Conservation (phyloP, 2,113 vertebrate species). For the Carlito syrichta region DNA sequence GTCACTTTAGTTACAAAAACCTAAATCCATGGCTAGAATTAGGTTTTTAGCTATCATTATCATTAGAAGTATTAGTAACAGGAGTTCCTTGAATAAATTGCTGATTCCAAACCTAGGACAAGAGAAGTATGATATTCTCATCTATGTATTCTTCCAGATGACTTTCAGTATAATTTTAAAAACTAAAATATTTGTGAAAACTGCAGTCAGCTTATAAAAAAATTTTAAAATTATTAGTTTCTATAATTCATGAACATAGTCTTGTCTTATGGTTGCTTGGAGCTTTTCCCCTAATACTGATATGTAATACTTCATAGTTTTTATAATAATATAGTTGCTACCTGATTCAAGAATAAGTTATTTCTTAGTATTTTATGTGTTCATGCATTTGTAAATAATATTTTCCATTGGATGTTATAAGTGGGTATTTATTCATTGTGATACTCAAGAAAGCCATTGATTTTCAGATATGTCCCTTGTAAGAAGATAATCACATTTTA, state of each 20-base stretch:
- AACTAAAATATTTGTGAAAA: not conserved
- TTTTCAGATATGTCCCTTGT: not conserved
- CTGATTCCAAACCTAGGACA: not conserved
- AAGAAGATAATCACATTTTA: not conserved
- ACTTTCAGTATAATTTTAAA: not conserved
- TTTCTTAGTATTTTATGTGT: not conserved
- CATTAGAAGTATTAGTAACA: too few species aligned
- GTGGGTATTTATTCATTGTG: not conserved
- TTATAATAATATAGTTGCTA: not conserved
- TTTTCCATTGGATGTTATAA: not conserved
- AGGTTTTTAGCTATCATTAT: not conserved
- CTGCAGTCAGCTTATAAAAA: not conserved
- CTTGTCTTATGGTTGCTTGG: not conserved
- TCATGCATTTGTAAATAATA: not conserved
- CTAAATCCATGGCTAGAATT: not conserved
- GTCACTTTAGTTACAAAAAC: not conserved
- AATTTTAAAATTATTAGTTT: not conserved
- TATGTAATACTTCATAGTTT: not conserved
- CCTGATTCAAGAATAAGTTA: not conserved
- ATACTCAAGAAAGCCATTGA: not conserved
- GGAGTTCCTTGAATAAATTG: not conserved
- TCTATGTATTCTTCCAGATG: not conserved
- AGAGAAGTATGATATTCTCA: too few species aligned
- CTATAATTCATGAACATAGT: not conserved
- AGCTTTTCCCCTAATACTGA: not conserved